phyloP scores from a whole-genome alignment of 2,888 invertebrate species.

The Pristionchus japonicus region DNA sequence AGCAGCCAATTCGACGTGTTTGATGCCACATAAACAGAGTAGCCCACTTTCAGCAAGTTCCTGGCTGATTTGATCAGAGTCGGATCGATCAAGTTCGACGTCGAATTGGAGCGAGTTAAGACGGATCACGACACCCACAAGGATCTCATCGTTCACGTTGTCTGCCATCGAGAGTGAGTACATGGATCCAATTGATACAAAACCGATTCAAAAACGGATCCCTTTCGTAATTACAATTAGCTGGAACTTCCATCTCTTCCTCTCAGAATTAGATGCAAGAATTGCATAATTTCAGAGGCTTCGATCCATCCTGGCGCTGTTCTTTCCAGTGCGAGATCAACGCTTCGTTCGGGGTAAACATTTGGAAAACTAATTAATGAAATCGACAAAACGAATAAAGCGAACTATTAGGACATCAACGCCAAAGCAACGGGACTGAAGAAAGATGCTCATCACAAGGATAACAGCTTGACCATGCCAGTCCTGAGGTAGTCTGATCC shows the following conservation, averaged over 20 bases:
- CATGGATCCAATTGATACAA: too few species aligned
- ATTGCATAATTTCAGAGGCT: neutral
- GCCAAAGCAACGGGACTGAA: neutral
- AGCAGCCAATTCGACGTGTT: too few species aligned
- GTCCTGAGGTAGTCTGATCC: neutral
- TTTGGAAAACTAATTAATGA: too few species aligned
- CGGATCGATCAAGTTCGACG: neutral
- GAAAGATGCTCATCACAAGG: neutral
- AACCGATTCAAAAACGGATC: too few species aligned
- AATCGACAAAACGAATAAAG: too few species aligned
- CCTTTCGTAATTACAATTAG: too few species aligned
- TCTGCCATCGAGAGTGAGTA: neutral
- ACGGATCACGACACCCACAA: neutral
- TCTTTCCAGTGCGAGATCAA: neutral
- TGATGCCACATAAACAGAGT: too few species aligned
- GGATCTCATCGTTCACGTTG: neutral
- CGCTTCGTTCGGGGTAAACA: neutral
- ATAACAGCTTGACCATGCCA: neutral
- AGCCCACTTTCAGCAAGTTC: neutral
- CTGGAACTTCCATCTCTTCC: too few species aligned
- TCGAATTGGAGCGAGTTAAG: slow-evolving; percentile 2
- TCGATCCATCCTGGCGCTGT: neutral
- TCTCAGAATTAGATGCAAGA: too few species aligned
- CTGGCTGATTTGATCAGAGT: neutral
- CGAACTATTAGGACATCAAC: neutral